phyloP scores from a whole-genome alignment of 2,888 invertebrate genomes.

The Drosophila helvetica region DNA sequence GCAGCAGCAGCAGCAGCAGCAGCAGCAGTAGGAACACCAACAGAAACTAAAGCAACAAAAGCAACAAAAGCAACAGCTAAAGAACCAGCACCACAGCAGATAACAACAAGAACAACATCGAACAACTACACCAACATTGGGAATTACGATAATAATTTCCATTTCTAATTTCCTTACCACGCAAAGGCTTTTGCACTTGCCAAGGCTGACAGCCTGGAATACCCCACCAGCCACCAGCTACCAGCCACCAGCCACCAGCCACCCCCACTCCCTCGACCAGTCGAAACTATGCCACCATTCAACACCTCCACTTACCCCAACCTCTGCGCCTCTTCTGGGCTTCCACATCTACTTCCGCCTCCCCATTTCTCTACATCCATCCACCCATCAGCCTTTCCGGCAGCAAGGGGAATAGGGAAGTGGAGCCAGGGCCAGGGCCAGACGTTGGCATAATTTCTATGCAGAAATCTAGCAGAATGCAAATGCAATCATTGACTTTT shows the following conservation, averaged over 20 bases:
- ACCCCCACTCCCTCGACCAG: not conserved
- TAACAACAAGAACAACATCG: conserved; percentile 37
- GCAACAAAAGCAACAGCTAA: conserved; percentile 17
- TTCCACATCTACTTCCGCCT: not conserved
- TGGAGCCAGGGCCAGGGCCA: conserved; percentile 37
- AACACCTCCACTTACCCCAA: no score
- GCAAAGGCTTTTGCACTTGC: conserved; percentile 65
- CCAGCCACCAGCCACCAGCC: no score
- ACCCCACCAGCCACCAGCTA: not conserved
- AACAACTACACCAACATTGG: conserved; percentile 51
- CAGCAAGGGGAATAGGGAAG: conserved; percentile 1
- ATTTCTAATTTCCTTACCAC: conserved; percentile 79
- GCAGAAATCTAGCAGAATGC: conserved; percentile 73
- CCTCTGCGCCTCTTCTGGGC: not conserved
- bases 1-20: conserved; percentile 50
- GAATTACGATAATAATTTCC: conserved; percentile 82
- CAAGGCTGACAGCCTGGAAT: conserved; percentile 34
- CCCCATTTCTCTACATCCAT: not conserved
- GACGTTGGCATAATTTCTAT: conserved; percentile 74
- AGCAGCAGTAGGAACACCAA: not conserved
- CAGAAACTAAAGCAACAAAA: conserved; percentile 25
- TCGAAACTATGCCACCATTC: not conserved
- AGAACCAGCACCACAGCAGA: conserved; percentile 40
- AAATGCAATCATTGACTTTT: conserved; percentile 78
- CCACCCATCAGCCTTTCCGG: conserved; percentile 5